phyloP scores from a whole-genome alignment of 2,888 invertebrate genomes.

The Tupiocoris notatus region DNA sequence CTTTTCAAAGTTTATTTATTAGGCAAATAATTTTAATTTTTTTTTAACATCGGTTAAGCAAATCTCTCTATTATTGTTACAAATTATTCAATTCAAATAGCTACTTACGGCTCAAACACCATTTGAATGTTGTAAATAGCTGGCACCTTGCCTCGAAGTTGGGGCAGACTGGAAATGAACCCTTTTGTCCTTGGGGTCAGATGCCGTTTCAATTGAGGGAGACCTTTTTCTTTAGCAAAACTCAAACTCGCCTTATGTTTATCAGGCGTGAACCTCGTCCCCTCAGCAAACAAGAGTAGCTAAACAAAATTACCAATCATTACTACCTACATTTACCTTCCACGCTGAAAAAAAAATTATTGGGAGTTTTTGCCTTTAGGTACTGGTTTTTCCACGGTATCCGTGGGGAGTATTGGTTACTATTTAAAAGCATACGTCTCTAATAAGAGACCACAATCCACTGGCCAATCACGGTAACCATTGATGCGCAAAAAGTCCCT shows the following conservation, averaged over 20 bases:
- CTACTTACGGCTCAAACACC: conserved; percentile 53
- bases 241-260: conserved; percentile 86
- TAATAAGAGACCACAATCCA: too few species aligned
- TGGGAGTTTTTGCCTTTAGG: too few species aligned
- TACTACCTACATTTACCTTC: neutral
- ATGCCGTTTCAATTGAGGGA: conserved; percentile 83
- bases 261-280: conserved; percentile 82
- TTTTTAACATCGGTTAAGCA: too few species aligned
- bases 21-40: too few species aligned
- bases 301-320: conserved; percentile 54
- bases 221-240: conserved; percentile 81
- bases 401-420: too few species aligned
- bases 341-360: neutral
- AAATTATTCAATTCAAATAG: neutral
- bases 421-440: too few species aligned
- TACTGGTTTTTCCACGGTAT: too few species aligned
- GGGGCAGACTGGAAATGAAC: conserved; percentile 80
- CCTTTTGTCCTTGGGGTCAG: conserved; percentile 93
- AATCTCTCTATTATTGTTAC: too few species aligned
- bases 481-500: too few species aligned
- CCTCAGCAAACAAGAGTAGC: conserved; percentile 88
- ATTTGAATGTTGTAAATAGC: conserved; percentile 82
- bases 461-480: too few species aligned
- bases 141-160: conserved; percentile 75
- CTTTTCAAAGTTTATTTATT: too few species aligned